Evolutionary conservation across 2,113 vertebrate genomes (phyloP), one percentile per base, ranked within the genome.

Genomic region (Mionectes macconnelli): DNA sequence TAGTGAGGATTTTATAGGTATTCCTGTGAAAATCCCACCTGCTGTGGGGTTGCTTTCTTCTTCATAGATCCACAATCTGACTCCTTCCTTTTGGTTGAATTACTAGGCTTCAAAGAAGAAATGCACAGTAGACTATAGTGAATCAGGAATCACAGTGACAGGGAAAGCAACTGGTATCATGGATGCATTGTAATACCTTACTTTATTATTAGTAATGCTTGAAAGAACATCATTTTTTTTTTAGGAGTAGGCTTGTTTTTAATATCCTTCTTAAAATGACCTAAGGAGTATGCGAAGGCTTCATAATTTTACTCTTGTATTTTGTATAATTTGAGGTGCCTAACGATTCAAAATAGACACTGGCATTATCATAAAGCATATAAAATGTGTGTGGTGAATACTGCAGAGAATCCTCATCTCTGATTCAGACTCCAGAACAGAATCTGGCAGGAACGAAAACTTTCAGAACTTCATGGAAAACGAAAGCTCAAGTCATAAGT

Each of bases 31-130:
- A 95, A 91, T 33, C 62, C 87, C 93, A 96, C 91, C 91, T 94
- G 93, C 94, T 96, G 91, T 94, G 94, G 70, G 12, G 4, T 67
- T 96, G 62, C 74, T 95, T 96, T 94, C 81, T 93, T 93, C 89
- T 93, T 85, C 74, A 44, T 19, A 90, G 63, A 77, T 77, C 42
- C 72, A 92, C 84, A 95, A 11, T 95, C 68, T 93, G 59, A 22
- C 27, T 93, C 24, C 73, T 67, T 91, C 67, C 74, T 83, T 92
- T 91, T 76, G 21, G 62, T 62, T 85, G 85, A 89, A 93, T 91
- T 93, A 90, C 60, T 44, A 68, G 57, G 52, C 78, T 94, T 95
- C 91, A 94, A 95, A 97, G 93, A 96, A 87, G 70, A 95, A 96
- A 81, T 68, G 53, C 57, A 42, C 70, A 78, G 85, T 44, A 81